A percentile compares a stretch with the other conserved stretches of the same genome.
phyloP scores from a whole-genome alignment of 2,113 vertebrate species.

The Ceyx cyanopectus region DNA sequence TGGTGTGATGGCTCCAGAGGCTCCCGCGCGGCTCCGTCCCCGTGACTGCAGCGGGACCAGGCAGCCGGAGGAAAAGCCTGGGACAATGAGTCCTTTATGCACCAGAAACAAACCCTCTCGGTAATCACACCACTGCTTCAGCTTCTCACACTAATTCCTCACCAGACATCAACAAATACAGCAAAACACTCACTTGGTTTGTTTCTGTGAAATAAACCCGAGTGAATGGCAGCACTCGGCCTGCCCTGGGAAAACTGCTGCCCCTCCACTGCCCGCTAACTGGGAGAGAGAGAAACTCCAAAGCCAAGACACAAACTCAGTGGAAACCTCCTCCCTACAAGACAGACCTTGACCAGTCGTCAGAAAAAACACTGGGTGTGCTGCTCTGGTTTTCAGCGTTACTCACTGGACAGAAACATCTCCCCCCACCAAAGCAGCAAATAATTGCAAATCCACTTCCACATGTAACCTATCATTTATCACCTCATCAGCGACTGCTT shows the following conservation, averaged over 20 bases:
- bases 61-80: slow-evolving; percentile 55
- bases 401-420: slow-evolving; percentile 41
- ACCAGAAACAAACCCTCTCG: slow-evolving; percentile 45
- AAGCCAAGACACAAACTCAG: not conserved
- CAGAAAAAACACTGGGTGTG: slow-evolving; percentile 47
- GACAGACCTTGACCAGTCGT: slow-evolving; percentile 26
- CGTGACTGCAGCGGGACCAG: slow-evolving; percentile 53
- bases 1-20: too few species aligned
- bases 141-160: slow-evolving; percentile 60
- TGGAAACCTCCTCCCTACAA: not conserved
- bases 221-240: slow-evolving; percentile 6
- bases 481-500: slow-evolving; percentile 70
- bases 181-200: slow-evolving; percentile 56
- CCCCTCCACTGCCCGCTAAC: not conserved
- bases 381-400: slow-evolving; percentile 45
- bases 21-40: not conserved
- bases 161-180: slow-evolving; percentile 64
- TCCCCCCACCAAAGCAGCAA: slow-evolving; percentile 15
- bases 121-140: slow-evolving; percentile 60
- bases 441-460: slow-evolving; percentile 68
- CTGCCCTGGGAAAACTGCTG: not conserved
- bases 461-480: slow-evolving; percentile 68
- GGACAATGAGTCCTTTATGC: slow-evolving; percentile 66
- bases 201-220: slow-evolving; percentile 48
- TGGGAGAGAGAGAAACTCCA: not conserved